Percentiles rank a stretch among this genome's conserved stretches.
Conservation (phyloP, 2,888 invertebrate genomes). For the Coleophora flavipennella region DNA sequence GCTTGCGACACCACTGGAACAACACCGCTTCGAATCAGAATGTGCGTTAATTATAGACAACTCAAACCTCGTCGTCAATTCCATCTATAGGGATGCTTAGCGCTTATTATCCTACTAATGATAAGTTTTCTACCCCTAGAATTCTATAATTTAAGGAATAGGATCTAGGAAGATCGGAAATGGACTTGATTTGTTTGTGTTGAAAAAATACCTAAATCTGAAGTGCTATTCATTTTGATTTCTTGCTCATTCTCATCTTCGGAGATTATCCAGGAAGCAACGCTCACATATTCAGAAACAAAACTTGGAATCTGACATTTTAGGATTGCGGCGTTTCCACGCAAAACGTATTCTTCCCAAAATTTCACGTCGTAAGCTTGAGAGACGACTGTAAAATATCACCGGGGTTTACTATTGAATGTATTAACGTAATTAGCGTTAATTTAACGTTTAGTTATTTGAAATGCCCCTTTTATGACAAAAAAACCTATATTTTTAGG, state of each 20-base stretch:
- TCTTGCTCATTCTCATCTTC: slow-evolving; percentile 71
- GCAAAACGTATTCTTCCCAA: slow-evolving; percentile 93
- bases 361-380: slow-evolving; percentile 92
- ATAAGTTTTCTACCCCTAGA: too few species aligned
- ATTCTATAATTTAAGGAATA: too few species aligned
- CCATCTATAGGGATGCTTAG: too few species aligned
- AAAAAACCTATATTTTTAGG: too few species aligned
- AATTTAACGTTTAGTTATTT: too few species aligned
- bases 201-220: slow-evolving; percentile 45
- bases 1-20: slow-evolving; percentile 92
- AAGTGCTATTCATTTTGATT: slow-evolving; percentile 44
- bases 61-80: too few species aligned
- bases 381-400: slow-evolving; percentile 84
- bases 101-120: too few species aligned
- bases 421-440: too few species aligned
- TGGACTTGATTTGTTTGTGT: not conserved
- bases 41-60: too few species aligned
- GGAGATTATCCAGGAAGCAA: slow-evolving; percentile 89
- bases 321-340: slow-evolving; percentile 91
- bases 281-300: slow-evolving; percentile 91
- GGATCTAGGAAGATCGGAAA: not conserved
- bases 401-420: too few species aligned
- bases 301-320: slow-evolving; percentile 96
- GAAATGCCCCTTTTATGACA: too few species aligned
- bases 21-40: slow-evolving; percentile 25